Percentiles rank a stretch among this genome's conserved stretches.
phyloP scores from a whole-genome alignment of 2,797 vertebrate species.

The Rhinatrema bivittatum region DNA sequence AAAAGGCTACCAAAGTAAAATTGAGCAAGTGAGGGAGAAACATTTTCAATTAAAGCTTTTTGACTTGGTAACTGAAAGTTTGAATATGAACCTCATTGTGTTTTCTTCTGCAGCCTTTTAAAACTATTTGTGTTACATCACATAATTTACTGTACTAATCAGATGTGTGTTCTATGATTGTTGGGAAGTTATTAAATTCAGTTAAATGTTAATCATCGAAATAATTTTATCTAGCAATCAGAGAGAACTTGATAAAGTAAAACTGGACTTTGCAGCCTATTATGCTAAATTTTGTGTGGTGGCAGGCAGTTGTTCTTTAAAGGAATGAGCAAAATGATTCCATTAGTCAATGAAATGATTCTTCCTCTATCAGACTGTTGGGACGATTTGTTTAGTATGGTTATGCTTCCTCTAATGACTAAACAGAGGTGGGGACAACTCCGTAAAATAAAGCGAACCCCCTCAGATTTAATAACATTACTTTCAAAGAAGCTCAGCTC shows the following conservation, averaged over 20 bases:
- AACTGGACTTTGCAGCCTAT: too few species aligned
- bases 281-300: background rate
- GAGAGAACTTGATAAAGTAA: background rate
- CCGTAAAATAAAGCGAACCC: constrained; percentile 9
- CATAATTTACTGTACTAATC: too few species aligned
- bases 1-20: too few species aligned
- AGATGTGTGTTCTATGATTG: too few species aligned
- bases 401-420: constrained; percentile 16
- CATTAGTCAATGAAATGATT: background rate
- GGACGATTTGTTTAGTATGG: constrained; percentile 12
- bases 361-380: background rate
- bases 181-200: background rate
- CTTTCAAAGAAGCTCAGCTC: constrained; percentile 14
- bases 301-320: too few species aligned
- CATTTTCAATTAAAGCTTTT: too few species aligned
- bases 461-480: constrained; percentile 10
- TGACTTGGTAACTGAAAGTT: too few species aligned
- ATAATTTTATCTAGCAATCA: background rate
- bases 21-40: too few species aligned
- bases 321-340: constrained; percentile 3
- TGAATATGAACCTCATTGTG: too few species aligned
- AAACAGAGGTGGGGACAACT: constrained; percentile 16
- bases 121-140: too few species aligned
- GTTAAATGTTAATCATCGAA: constrained; percentile 3
- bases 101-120: too few species aligned